Conservation (phyloP, 2,888 invertebrate genomes). For the Rhopalosiphum nymphaeae region DNA sequence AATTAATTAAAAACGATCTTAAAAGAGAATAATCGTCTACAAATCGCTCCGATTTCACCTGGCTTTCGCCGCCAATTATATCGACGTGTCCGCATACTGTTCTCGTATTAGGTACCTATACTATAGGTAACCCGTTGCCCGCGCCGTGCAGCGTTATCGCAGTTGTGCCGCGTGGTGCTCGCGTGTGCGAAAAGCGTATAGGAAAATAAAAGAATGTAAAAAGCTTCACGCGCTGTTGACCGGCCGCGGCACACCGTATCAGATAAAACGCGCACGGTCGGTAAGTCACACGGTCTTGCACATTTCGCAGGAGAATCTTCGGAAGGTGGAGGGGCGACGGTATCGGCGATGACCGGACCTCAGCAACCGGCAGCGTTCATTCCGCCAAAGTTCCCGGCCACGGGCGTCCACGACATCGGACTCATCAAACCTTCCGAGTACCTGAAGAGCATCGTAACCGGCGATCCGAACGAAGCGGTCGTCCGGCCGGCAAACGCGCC, state of each 20-base stretch:
- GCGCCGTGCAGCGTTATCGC: background rate
- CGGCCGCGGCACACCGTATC: background rate
- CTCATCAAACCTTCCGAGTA: conserved; percentile 95
- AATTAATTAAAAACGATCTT: conserved; percentile 47
- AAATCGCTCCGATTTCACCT: conserved; percentile 26
- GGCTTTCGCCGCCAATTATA: conserved; percentile 59
- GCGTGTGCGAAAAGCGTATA: conserved; percentile 45
- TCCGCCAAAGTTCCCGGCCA: conserved; percentile 88
- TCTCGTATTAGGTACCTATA: background rate
- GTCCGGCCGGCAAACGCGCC: conserved; percentile 72
- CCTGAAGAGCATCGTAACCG: conserved; percentile 81
- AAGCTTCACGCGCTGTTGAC: conserved; percentile 48
- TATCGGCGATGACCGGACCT: conserved; percentile 66
- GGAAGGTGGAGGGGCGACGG: conserved; percentile 60
- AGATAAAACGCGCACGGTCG: background rate
- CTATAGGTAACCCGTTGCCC: background rate
- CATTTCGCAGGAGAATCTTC: conserved; percentile 26
- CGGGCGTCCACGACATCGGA: conserved; percentile 79
- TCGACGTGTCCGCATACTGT: background rate
- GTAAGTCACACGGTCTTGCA: background rate
- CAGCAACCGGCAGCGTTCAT: conserved; percentile 90
- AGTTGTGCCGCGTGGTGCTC: background rate
- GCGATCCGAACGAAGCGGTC: background rate
- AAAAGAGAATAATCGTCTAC: background rate
- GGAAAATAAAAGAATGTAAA: background rate